Conservation (phyloP, 2,888 invertebrate species). For the Himalopsyche japonica region DNA sequence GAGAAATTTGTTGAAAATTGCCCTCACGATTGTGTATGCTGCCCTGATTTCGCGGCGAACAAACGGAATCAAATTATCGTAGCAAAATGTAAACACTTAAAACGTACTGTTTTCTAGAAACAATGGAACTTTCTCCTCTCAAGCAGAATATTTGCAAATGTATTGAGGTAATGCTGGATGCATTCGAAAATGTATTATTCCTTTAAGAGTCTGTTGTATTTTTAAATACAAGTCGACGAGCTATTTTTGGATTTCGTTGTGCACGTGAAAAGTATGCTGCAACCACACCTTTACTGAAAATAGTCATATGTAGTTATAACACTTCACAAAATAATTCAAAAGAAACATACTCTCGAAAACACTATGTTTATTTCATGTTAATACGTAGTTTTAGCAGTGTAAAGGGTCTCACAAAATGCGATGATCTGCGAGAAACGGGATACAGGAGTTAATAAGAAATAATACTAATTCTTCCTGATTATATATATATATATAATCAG, state of each 20-base stretch:
- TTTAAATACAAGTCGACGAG: not conserved
- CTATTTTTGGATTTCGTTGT: not conserved
- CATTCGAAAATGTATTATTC: not conserved
- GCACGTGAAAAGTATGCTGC: too few species aligned
- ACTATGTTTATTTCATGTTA: too few species aligned
- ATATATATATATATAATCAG: too few species aligned
- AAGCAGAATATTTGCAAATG: conserved; percentile 22
- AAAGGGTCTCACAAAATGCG: too few species aligned
- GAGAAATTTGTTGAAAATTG: not conserved
- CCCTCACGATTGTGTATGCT: not conserved
- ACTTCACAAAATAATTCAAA: too few species aligned
- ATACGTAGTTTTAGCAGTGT: too few species aligned
- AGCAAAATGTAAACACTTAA: not conserved
- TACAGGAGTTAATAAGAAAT: too few species aligned
- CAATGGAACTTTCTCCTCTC: conserved; percentile 32
- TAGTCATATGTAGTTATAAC: too few species aligned
- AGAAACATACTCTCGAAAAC: too few species aligned
- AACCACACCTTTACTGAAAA: too few species aligned
- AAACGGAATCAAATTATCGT: not conserved
- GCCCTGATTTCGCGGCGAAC: not conserved
- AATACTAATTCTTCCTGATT: too few species aligned
- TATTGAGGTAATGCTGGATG: conserved; percentile 10
- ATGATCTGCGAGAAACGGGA: too few species aligned
- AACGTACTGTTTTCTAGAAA: conserved; percentile 9
- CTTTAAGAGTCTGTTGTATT: not conserved